Evolutionary conservation across 2,888 invertebrate species (phyloP), one percentile per base, ranked within the genome.

Genomic region (Polydrusus tereticollis): DNA sequence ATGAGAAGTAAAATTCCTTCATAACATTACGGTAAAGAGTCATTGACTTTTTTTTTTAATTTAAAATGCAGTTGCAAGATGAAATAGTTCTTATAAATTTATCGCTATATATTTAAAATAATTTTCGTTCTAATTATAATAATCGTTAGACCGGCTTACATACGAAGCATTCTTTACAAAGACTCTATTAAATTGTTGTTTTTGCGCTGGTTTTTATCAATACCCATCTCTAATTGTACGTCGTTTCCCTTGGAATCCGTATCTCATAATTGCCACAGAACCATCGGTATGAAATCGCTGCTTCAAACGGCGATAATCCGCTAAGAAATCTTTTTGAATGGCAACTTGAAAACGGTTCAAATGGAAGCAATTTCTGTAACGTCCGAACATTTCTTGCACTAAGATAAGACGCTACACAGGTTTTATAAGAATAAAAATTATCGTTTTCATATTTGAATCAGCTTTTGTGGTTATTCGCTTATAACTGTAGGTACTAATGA

Each of bases 201-300:
- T 50, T 21, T 45, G 36, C 52, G 55, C 57, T 14, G 58, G 62
- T 62, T 59, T 72, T 68, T 68, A 72, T 72, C 72, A 64, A 7
- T 36, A 43, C 38, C 64, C 58, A 72, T 68, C 72, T 72, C 50
- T 69, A 72, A 72, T 69, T 72, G 68, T 59, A 47, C 38, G 72
- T 69, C 72, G 57, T 72, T 72, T 50, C 50, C 63, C 41, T 36
- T 55, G 67, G 66, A 72, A 67, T 69, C 58, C 64, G 68, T 69
- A 72, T 72, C 72, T 72, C 58, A 72, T 69, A 68, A 72, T 69
- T 69, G 59, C 69, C 21, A 47, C 21, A 38, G 21, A 63, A 36
- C 60, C 62, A 62, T 69, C 69, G 63, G 33, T 41, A 69, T 63
- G 69, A 63, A 69, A 69, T 60, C 63, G 69, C 57, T 45, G 45